phyloP scores from a whole-genome alignment of 2,797 vertebrate genomes.

The Bradypus variegatus region DNA sequence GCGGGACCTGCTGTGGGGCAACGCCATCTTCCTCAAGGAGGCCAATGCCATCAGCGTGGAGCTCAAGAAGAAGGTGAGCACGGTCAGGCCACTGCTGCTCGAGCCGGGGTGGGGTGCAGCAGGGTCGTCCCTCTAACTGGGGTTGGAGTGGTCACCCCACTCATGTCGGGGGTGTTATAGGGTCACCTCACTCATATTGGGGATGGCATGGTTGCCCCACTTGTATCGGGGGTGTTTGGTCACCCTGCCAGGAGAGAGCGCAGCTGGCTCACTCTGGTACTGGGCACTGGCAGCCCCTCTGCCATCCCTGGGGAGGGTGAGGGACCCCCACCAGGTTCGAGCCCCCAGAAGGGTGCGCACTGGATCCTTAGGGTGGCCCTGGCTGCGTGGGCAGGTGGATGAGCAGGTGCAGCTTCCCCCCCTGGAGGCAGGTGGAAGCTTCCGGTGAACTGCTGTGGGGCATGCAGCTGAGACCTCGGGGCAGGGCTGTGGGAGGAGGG shows the following conservation, averaged over 20 bases:
- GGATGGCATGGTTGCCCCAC: no score
- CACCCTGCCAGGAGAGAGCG: no score
- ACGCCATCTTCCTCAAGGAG: slow-evolving; percentile 97
- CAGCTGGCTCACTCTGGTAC: not conserved
- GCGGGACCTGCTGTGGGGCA: slow-evolving; percentile 94
- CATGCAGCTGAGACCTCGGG: fast-evolving
- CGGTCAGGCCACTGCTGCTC: not conserved
- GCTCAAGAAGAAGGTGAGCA: slow-evolving; percentile 92
- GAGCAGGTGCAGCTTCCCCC: not conserved
- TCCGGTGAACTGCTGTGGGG: fast-evolving
- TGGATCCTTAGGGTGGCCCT: not conserved
- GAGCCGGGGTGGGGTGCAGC: no score
- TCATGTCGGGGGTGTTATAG: fast-evolving
- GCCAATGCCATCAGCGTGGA: slow-evolving; percentile 98
- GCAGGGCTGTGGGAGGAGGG: fast-evolving
- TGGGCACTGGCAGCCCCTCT: not conserved
- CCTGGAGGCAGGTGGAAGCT: fast-evolving
- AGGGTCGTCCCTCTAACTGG: no score
- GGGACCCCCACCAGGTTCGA: not conserved
- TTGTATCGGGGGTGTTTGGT: no score
- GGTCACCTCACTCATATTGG: no score
- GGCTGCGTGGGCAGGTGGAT: fast-evolving
- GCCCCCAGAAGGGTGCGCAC: not conserved
- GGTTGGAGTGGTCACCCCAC: fast-evolving
- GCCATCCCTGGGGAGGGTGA: fast-evolving